Base-by-base conservation (phyloP, 2,888 invertebrate species). In the Parelbella ahira region DNA sequence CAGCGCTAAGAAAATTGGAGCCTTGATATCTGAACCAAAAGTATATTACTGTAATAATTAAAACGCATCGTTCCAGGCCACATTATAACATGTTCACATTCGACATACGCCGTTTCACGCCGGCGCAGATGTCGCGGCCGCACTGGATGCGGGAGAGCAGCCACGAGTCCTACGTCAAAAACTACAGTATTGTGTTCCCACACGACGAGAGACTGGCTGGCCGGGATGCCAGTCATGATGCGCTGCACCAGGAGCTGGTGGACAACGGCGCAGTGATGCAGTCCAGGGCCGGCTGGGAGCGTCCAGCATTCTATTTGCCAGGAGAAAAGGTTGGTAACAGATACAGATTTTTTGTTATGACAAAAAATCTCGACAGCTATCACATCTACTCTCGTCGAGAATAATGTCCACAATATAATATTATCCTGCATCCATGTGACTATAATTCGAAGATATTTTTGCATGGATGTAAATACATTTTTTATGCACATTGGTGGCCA, bases 201-300 rank as follows among this genome's bases (percentile, higher is more conserved):
- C 89, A 95, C 58, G 96, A 97, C 66, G 94, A 97, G 66, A 92
- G 93, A 0, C 71, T 97, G 32, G 94, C 94, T 1, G 95, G 95
- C 0, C 83, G 97, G 18, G 93, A 86, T 39, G 71, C 77, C 0
- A 79, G 81, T 37, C 82, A 84, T 32, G 84, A 87, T 27, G 88
- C 87, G 0, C 30, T 88, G 45, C 87, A 87, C 8, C 78, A 93
- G 88, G 87, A 90, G 56, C 79, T 97, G 58, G 79, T 94, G 8
- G 89, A 92, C 5, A 89, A 89, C 37, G 96, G 96, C 0, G 97
- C 96, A 0, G 92, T 97, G 12, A 97, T 95, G 93, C 95, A 97
- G 69, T 92, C 95, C 58, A 89, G 94, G 3, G 94, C 93, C 33
- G 94, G 97, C 0, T 97, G 95, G 94, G 97, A 97, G 68, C 82